These are phyloP conservation scores for Tromatobia lineatoria DNA, from an alignment of 2,888 invertebrate genomes.

Conservation along the genomic window DNA sequence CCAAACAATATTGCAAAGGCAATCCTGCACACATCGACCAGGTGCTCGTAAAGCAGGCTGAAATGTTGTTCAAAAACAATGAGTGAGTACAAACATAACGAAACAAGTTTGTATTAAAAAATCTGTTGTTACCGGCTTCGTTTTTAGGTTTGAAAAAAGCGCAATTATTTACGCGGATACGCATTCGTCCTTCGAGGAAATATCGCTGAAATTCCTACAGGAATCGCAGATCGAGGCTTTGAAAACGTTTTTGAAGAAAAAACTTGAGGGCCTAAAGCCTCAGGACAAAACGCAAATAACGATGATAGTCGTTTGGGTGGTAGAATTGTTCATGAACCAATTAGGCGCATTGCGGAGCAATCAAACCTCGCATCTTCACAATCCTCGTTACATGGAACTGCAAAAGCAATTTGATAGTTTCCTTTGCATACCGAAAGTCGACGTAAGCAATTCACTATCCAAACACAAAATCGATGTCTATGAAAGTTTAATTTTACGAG, in stretches of 20 bases:
- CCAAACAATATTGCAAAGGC: slow-evolving; percentile 93
- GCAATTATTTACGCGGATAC: slow-evolving; percentile 96
- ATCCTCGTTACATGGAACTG: slow-evolving; percentile 87
- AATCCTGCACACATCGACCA: slow-evolving; percentile 94
- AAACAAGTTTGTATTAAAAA: slow-evolving; percentile 4
- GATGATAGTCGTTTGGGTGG: slow-evolving; percentile 97
- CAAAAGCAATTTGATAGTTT: slow-evolving; percentile 93
- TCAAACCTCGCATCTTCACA: slow-evolving; percentile 80
- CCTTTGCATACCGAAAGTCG: slow-evolving; percentile 90
- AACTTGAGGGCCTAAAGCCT: slow-evolving; percentile 90
- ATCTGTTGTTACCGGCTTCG: slow-evolving; percentile 10
- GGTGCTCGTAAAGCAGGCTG: slow-evolving; percentile 95
- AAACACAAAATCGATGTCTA: slow-evolving; percentile 35
- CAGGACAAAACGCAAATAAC: slow-evolving; percentile 95
- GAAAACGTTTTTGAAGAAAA: slow-evolving; percentile 94
- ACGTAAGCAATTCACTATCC: slow-evolving; percentile 83
- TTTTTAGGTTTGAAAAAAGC: slow-evolving; percentile 90
- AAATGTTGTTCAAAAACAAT: slow-evolving; percentile 92
- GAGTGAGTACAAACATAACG: slow-evolving; percentile 85
- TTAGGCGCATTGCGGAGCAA: slow-evolving; percentile 91
- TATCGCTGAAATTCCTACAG: slow-evolving; percentile 96
- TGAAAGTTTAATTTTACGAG: not conserved
- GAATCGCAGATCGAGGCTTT: slow-evolving; percentile 93
- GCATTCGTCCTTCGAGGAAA: slow-evolving; percentile 96
- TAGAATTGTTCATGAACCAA: slow-evolving; percentile 96